A percentile compares a stretch with the other conserved stretches of the same genome.
Evolutionary conservation across 2,888 invertebrate genomes (phyloP).

Genomic region (Sinhomidia bicolor): DNA sequence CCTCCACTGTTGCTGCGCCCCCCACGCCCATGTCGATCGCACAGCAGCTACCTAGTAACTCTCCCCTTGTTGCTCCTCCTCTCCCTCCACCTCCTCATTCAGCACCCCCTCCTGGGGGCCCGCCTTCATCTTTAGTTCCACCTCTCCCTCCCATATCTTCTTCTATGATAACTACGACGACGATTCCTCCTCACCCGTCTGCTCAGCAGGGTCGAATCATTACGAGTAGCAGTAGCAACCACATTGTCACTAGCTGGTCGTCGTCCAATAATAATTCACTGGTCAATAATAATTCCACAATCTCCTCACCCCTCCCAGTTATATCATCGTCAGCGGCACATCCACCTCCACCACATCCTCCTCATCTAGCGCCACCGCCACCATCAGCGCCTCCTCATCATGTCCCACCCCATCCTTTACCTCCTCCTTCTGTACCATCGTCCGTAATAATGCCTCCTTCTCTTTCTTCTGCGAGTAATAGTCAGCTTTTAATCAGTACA

Average conservation of each 20-base stretch:
- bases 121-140: slow-evolving; percentile 47
- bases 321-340: slow-evolving; percentile 64
- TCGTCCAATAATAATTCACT: slow-evolving; percentile 67
- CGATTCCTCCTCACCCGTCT: slow-evolving; percentile 68
- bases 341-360: slow-evolving; percentile 59
- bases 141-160: slow-evolving; percentile 34
- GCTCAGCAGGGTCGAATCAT: slow-evolving; percentile 71
- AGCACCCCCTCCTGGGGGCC: slow-evolving; percentile 31
- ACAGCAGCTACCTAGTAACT: slow-evolving; percentile 77
- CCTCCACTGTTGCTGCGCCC: slow-evolving; percentile 75
- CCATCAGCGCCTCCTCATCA: slow-evolving; percentile 42
- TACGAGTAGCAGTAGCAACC: slow-evolving; percentile 75
- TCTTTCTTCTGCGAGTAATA: slow-evolving; percentile 71
- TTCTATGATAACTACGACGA: slow-evolving; percentile 58
- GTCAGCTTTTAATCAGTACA: slow-evolving; percentile 70
- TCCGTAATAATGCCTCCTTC: slow-evolving; percentile 70
- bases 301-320: slow-evolving; percentile 68
- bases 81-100: slow-evolving; percentile 50
- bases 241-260: slow-evolving; percentile 74
- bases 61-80: slow-evolving; percentile 64
- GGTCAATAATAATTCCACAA: slow-evolving; percentile 66
- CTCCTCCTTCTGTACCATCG: slow-evolving; percentile 61
- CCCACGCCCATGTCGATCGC: slow-evolving; percentile 77
- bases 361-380: slow-evolving; percentile 64
- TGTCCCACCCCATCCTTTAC: slow-evolving; percentile 47